Conservation (phyloP, 2,797 vertebrate genomes). For the Decapterus maruadsi region DNA sequence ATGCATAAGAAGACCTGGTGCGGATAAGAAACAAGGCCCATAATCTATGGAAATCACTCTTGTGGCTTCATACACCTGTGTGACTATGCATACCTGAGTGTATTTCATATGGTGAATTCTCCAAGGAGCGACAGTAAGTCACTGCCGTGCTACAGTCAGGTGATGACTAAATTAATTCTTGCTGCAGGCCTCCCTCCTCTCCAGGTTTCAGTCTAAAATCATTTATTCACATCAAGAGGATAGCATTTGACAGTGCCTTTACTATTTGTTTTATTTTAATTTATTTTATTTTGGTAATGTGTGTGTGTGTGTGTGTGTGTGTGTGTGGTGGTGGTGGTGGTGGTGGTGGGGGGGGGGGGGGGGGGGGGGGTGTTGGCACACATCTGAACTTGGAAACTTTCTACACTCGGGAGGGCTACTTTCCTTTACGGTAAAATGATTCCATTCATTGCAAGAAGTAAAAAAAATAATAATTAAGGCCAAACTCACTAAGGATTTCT, state of each 20-base stretch:
- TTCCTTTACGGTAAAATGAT: slow-evolving; percentile 81
- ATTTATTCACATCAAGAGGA: slow-evolving; percentile 77
- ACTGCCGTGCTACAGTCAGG: slow-evolving; percentile 50
- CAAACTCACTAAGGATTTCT: slow-evolving; percentile 83
- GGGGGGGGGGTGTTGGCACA: no score
- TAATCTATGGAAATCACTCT: slow-evolving; percentile 55
- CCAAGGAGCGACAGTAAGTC: slow-evolving; percentile 48
- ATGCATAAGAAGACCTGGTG: slow-evolving; percentile 7
- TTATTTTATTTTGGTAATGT: no score
- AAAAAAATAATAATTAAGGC: slow-evolving; percentile 81
- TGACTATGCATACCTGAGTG: slow-evolving; percentile 40
- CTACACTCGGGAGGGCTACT: slow-evolving; percentile 40
- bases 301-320: no score
- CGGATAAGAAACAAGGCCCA: slow-evolving; percentile 18
- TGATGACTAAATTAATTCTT: slow-evolving; percentile 59
- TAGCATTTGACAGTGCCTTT: slow-evolving; percentile 65
- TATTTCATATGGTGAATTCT: slow-evolving; percentile 47
- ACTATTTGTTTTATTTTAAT: slow-evolving; percentile 44
- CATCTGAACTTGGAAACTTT: slow-evolving; percentile 63
- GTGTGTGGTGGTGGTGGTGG: no score
- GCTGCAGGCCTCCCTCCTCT: slow-evolving; percentile 68
- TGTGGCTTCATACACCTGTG: slow-evolving; percentile 24
- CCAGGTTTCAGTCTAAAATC: slow-evolving; percentile 67
- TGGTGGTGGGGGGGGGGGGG: no score
- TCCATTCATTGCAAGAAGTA: slow-evolving; percentile 78